These are phyloP conservation scores for Zosterops borbonicus DNA, from an alignment of 2,113 vertebrate species.

Conservation along the genomic window DNA sequence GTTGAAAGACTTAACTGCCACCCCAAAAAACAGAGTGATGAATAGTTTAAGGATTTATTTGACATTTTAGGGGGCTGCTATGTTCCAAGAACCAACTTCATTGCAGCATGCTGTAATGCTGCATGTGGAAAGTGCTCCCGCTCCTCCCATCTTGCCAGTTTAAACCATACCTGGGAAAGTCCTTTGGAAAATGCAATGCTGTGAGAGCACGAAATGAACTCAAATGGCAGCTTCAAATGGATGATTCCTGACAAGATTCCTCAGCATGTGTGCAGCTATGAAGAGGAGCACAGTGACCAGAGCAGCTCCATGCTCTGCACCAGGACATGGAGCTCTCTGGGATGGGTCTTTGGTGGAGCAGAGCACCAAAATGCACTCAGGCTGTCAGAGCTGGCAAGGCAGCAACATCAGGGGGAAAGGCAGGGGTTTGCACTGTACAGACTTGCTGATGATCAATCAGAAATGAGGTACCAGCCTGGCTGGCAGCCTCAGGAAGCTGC, in stretches of 20 bases:
- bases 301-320: not conserved
- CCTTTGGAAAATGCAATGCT: not conserved
- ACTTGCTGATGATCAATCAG: not conserved
- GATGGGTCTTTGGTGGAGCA: not conserved
- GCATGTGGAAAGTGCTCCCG: not conserved
- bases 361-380: not conserved
- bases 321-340: rapidly evolving
- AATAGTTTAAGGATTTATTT: constrained; percentile 64
- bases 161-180: not conserved
- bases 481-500: not conserved
- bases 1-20: constrained; percentile 67
- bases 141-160: not conserved
- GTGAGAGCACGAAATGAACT: not conserved
- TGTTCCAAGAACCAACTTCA: constrained; percentile 18
- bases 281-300: rapidly evolving
- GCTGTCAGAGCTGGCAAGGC: not conserved
- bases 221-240: not conserved
- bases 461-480: not conserved
- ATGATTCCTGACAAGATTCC: not conserved
- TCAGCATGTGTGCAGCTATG: not conserved
- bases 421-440: not conserved
- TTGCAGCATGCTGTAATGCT: not conserved
- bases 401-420: not conserved
- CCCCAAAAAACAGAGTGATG: constrained; percentile 66
- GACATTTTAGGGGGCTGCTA: constrained; percentile 50